These are phyloP conservation scores for Macaria notata DNA, from an alignment of 2,888 invertebrate species.

Conservation along the genomic window DNA sequence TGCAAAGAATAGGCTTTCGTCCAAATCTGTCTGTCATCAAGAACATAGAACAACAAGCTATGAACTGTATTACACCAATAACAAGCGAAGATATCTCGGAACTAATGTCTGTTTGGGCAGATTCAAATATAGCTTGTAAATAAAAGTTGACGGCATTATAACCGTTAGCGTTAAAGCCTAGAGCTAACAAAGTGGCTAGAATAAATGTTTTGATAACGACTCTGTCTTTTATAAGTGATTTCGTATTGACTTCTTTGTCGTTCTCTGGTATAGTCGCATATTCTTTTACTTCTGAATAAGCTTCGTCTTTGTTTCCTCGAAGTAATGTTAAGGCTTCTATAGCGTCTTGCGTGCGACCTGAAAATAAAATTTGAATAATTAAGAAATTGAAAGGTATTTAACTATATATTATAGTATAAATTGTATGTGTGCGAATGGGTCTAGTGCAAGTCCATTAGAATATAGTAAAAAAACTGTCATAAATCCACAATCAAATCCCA, in stretches of 20 bases:
- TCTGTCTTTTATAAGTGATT: conserved; percentile 34
- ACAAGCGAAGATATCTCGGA: conserved; percentile 48
- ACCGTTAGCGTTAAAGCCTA: conserved; percentile 40
- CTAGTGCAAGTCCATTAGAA: too few species aligned
- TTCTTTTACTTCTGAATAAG: conserved; percentile 38
- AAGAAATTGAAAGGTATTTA: too few species aligned
- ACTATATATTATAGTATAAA: too few species aligned
- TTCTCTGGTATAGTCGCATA: conserved; percentile 19
- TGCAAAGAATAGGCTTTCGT: conserved; percentile 42
- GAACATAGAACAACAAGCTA: conserved; percentile 40
- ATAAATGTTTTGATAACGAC: conserved; percentile 39
- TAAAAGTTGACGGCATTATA: conserved; percentile 47
- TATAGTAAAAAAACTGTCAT: too few species aligned
- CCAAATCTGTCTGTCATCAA: conserved; percentile 42
- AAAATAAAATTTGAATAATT: too few species aligned
- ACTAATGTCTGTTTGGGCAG: conserved; percentile 43
- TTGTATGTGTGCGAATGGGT: too few species aligned
- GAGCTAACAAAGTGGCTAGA: conserved; percentile 34
- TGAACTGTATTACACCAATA: conserved; percentile 46
- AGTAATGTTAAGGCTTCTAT: conserved; percentile 35
- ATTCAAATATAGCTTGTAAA: conserved; percentile 48
- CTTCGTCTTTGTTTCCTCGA: conserved; percentile 36
- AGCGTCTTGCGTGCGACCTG: conserved; percentile 24
- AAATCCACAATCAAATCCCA: too few species aligned
- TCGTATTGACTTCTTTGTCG: conserved; percentile 6